These are phyloP conservation scores for Sycophila sp. DNA, from an alignment of 1,140 invertebrate species.

Conservation along the genomic window DNA sequence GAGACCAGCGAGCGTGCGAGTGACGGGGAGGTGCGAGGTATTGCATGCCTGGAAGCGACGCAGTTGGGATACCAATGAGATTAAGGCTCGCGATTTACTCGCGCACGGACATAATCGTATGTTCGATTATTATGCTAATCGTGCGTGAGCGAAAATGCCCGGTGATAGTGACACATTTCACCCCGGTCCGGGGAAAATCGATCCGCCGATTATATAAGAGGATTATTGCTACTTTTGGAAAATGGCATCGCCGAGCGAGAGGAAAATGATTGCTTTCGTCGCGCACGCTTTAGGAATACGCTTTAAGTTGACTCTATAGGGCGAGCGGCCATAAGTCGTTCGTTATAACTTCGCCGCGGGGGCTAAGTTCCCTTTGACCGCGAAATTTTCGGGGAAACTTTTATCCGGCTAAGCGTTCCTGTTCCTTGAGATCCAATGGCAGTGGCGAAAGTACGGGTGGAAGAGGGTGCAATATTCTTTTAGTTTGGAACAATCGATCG, in stretches of 20 bases:
- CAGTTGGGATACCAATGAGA: slow-evolving; percentile 7
- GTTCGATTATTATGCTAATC: slow-evolving; percentile 32
- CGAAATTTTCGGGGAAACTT: too few relatives aligned
- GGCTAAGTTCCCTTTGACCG: too few relatives aligned
- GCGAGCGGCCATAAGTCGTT: too few relatives aligned
- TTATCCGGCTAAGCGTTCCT: too few relatives aligned
- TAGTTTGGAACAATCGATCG: slow-evolving; percentile 17
- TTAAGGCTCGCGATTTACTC: slow-evolving; percentile 17
- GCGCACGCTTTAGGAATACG: not conserved
- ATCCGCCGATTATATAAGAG: not conserved
- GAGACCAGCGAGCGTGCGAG: not conserved
- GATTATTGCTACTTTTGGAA: slow-evolving; percentile 1
- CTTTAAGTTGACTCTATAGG: not conserved
- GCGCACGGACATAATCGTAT: not conserved
- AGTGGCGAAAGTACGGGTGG: too few relatives aligned
- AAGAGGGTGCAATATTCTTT: too few relatives aligned
- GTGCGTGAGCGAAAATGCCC: not conserved
- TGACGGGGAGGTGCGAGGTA: not conserved
- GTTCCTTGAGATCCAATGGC: too few relatives aligned
- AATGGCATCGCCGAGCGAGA: too few relatives aligned
- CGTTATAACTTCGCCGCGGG: too few relatives aligned
- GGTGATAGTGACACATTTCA: slow-evolving; percentile 7
- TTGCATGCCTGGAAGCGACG: not conserved
- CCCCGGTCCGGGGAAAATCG: not conserved
- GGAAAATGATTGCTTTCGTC: too few relatives aligned